Base-by-base conservation (phyloP, 2,888 invertebrate species). In the Callyntrura sp. region DNA sequence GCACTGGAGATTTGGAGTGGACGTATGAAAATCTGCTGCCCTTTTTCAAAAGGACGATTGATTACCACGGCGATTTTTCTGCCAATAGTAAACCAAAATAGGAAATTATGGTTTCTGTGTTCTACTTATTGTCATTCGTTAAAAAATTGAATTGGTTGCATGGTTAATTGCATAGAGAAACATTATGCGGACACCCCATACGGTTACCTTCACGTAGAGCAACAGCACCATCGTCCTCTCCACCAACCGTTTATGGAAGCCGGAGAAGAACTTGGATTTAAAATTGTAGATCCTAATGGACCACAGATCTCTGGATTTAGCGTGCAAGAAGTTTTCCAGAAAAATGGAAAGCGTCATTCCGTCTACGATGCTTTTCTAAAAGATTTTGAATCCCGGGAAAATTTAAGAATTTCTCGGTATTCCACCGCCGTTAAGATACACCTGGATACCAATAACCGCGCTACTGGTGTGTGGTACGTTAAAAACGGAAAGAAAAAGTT, bases 391-490 rank as follows among this genome's bases (percentile, higher is more conserved):
- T 0, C 45, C 5, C 35, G 91, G 20, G 57, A 81, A 14, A 92
- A 92, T 90, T 68, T 93, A n/a, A 76, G 65, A 17, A 90, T 93
- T 51, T 90, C 90, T 8, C 23, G 85, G 45, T 93, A 91, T 73
- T 92, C 93, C 2, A 6, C 48, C 12, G 78, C 78, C 0, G 25
- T 78, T 8, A 51, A 78, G 20, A 17, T 78, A 23, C 51, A 78
- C 6, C 45, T 91, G 0, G 87, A 88, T 35, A 90, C 84, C 45
- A 68, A 57, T 0, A 73, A 76, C n/a, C 70, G 87, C 12, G 92
- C 90, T 0, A 84, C 76, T n/a, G 92, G 92, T 6, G 90, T 92
- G 11, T 91, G 87, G 84, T 92, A 90, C 35, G 14, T 55, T 0
- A 45, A 78, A 57, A 78, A 92, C 55, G 90, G 90, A 17, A 62